Evolutionary conservation across 2,113 vertebrate genomes (phyloP), one percentile per base, ranked within the genome.

Genomic region (Pygoscelis antarcticus): DNA sequence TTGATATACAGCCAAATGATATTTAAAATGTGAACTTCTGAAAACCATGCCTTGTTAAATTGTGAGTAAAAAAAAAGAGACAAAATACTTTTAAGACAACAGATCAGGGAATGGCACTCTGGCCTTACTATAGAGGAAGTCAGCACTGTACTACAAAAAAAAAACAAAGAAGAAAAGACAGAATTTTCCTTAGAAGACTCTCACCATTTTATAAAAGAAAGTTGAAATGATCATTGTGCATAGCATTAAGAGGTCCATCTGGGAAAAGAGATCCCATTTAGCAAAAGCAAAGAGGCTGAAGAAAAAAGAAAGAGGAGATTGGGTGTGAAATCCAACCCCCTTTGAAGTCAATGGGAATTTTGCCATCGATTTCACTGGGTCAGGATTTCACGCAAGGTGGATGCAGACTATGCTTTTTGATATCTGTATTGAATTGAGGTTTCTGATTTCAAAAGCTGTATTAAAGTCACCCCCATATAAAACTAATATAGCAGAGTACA

Each of bases 261-360:
- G 95, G 95, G 95, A 88, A 85, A 93, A 88, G 52, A 74, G 82
- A 96, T 91, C 78, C 92, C 85, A 84, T 94, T 86, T 92, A 92
- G 51, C 83, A 57, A 92, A 77, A 83, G 83, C 79, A 92, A 51
- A 92, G 55, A 94, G 76, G 76, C 71, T 84, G 90, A 87, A 92
- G 71, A 90, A 93, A 34, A 95, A 96, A 94, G 83, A 57, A 80
- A 85, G 61, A 92, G 38, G 72, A 92, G 90, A 92, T 81, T 86
- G 88, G 76, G 85, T 92, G 83, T 96, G 96, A 94, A 96, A 97
- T 93, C 68, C 76, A 89, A 8, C 4, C 3, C 7, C 23, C 82
- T 95, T 94, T 95, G 88, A 95, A 94, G 94, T 95, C 88, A 94
- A 86, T 61, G 90, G 86, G 90, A 96, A 91, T 87, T 86, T 36